A percentile compares a stretch with the other conserved stretches of the same genome.
Conservation (phyloP, 2,113 vertebrate species). For the Edolisoma coerulescens region DNA sequence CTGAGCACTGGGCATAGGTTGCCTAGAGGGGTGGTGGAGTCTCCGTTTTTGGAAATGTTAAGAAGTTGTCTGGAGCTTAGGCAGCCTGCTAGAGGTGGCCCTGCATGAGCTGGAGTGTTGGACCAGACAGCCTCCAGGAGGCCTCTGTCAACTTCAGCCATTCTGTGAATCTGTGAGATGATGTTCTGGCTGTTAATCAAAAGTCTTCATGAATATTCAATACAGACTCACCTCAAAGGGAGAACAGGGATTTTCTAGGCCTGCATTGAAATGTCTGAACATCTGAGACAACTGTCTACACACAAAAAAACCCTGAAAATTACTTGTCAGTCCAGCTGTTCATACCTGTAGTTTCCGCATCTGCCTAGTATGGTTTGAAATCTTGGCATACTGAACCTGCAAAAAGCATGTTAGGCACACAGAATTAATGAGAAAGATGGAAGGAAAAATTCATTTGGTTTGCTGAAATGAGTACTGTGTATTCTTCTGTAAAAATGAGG, state of each 20-base stretch:
- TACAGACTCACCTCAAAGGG: background rate
- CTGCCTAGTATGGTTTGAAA: background rate
- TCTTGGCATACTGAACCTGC: background rate
- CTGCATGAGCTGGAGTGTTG: background rate
- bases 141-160: background rate
- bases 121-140: background rate
- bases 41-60: background rate
- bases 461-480: background rate
- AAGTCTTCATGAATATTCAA: background rate
- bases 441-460: background rate
- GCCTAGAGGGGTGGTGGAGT: background rate
- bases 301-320: background rate
- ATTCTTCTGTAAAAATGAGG: background rate
- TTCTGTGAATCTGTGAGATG: background rate
- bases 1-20: background rate
- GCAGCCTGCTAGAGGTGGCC: background rate
- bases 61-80: background rate
- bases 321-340: background rate
- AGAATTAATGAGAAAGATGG: background rate
- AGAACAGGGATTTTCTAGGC: background rate
- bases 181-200: background rate
- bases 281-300: background rate
- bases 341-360: background rate
- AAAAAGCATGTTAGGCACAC: background rate
- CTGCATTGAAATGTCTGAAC: background rate